phyloP scores from a whole-genome alignment of 2,113 vertebrate genomes.

The Saccopteryx leptura region DNA sequence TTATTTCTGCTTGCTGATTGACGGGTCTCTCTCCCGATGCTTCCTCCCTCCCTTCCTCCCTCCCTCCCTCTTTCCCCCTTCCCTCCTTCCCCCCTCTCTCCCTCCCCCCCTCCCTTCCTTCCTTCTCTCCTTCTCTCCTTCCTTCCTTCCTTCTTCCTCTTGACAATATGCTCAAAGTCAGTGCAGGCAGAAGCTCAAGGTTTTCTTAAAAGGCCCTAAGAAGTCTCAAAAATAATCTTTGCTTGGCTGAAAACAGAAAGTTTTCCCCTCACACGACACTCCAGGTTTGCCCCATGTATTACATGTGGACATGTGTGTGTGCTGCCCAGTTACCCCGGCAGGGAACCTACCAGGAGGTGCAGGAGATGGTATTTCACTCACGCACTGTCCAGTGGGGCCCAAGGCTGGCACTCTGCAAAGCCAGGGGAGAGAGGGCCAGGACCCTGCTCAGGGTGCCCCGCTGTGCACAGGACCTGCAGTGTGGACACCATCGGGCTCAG shows the following conservation, averaged over 20 bases:
- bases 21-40: background rate
- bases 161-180: background rate
- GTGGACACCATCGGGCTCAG: background rate
- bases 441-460: background rate
- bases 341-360: background rate
- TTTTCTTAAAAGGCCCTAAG: background rate
- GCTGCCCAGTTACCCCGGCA: too few species aligned
- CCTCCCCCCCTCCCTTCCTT: background rate
- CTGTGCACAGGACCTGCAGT: background rate
- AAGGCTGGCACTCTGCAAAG: background rate
- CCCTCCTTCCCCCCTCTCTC: background rate
- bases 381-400: background rate
- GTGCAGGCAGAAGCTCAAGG: background rate
- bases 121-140: background rate
- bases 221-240: background rate
- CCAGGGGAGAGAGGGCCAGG: background rate
- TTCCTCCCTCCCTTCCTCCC: background rate
- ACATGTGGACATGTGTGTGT: rapidly evolving
- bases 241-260: background rate
- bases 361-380: background rate
- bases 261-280: rapidly evolving
- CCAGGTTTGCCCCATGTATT: rapidly evolving
- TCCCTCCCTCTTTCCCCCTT: background rate
- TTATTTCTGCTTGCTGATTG: background rate
- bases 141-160: background rate